Evolutionary conservation across 30 jellyfish, hydroid and myxozoan species (phyloP).

Genomic region (Sanderia malayensis): DNA sequence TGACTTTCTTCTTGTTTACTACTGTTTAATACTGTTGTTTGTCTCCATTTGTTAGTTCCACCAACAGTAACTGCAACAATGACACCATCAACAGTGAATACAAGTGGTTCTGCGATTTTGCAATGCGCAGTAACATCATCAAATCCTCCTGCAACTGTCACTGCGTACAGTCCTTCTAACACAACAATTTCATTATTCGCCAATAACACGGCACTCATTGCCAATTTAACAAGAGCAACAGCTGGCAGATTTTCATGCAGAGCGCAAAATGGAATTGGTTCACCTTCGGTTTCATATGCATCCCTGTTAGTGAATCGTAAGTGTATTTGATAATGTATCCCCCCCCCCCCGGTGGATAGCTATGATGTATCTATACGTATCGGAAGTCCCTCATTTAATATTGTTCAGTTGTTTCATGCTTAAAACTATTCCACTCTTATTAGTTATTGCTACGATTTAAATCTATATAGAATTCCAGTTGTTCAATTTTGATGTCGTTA

Average conservation of each 20-base stretch:
- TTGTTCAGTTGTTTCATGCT: no score
- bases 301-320: background rate
- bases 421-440: no score
- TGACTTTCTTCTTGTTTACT: no score
- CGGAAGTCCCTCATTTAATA: no score
- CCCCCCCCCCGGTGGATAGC: no score
- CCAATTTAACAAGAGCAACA: background rate
- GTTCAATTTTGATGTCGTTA: no score
- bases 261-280: background rate
- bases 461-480: no score
- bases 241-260: background rate
- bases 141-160: slow-evolving; percentile 35
- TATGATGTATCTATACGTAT: no score
- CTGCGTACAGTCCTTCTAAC: slow-evolving; percentile 12
- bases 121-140: slow-evolving; percentile 41
- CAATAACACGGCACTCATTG: background rate
- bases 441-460: no score
- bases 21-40: no score
- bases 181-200: background rate
- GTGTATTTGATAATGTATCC: no score
- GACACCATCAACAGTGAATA: slow-evolving; percentile 31
- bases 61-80: slow-evolving; percentile 22
- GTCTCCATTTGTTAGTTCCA: slow-evolving; percentile 30
- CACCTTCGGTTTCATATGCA: background rate
- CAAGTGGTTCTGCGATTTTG: slow-evolving; percentile 12